Evolutionary conservation across 2,113 vertebrate genomes (phyloP), one percentile per base, ranked within the genome.

Genomic region (Pelmatolapia mariae): DNA sequence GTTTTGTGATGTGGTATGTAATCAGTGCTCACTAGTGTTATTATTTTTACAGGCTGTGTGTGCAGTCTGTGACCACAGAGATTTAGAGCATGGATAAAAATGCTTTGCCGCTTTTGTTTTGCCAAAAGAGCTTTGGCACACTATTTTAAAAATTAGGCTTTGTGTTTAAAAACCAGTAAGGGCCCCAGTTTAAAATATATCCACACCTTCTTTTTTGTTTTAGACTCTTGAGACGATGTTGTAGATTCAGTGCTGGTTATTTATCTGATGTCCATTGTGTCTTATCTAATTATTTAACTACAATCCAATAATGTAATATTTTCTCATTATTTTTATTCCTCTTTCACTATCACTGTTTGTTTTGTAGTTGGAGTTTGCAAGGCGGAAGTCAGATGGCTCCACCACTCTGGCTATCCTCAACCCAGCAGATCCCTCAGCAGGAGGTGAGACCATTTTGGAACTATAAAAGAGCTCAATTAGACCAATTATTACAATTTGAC

Each of bases 321-420:
- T 36, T 45, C 9, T 85, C 7, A 6, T 3, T 7, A 26, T 12
- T 3, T 36, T 53, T 82, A 45, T 26, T 43, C 11, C 15, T 76
- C 6, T 81, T 47, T 26, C 11, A 56, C 26, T 43, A 43, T 43
- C 40, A 43, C 40, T 43, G 40, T 89, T 86, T 90, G n/a, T 91
- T 80, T 22, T 78, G 7, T 80, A 99, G 98, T 96, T 98, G 92
- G 98, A 98, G 88, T 99, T 99, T 96, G 96, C 95, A 80, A 97
- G 99, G 91, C 96, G 97, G 91, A 99, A 97, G 91, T 90, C 96
- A 22, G 98, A 99, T 86, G 99, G 99, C 38, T 98, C 98, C 6
- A 99, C 98, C 5, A 99, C 98, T 2, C 85, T 99, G 82, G 98
- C 97, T 29, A 96, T 99, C 86, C 96, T 99, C 36, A 98, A 98